phyloP scores from a whole-genome alignment of 1,140 invertebrate genomes.

The Ips typographus region DNA sequence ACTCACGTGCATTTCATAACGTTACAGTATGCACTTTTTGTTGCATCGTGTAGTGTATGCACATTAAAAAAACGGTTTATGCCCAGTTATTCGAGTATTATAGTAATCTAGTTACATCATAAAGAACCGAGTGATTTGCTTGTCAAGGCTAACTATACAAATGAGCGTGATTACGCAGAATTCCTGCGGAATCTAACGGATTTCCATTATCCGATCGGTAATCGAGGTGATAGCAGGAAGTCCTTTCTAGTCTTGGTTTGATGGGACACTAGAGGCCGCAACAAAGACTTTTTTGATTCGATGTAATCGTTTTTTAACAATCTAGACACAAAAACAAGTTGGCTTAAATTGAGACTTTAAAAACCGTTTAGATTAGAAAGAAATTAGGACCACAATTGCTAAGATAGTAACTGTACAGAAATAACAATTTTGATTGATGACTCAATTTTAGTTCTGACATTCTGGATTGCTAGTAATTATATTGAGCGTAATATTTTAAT shows the following conservation, averaged over 20 bases:
- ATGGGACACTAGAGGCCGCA: no score
- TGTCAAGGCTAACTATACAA: background rate
- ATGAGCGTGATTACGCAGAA: conserved; percentile 1
- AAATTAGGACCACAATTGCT: no score
- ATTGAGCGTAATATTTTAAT: no score
- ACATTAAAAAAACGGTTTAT: background rate
- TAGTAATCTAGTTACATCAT: background rate
- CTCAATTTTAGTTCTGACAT: no score
- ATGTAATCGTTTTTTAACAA: no score
- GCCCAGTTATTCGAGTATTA: background rate
- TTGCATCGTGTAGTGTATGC: background rate
- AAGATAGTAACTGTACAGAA: no score
- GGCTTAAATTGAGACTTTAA: no score
- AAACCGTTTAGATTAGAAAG: no score
- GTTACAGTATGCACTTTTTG: background rate
- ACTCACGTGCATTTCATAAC: background rate
- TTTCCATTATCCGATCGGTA: conserved; percentile 2
- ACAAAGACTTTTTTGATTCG: no score
- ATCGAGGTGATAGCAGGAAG: background rate
- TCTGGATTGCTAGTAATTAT: no score
- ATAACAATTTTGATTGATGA: no score
- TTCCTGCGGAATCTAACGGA: conserved; percentile 1
- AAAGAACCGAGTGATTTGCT: background rate
- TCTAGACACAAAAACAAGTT: no score
- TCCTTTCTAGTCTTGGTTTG: background rate